Evolutionary conservation across 2,888 invertebrate genomes (phyloP).

Genomic region (Mesopsocus fuscifrons): DNA sequence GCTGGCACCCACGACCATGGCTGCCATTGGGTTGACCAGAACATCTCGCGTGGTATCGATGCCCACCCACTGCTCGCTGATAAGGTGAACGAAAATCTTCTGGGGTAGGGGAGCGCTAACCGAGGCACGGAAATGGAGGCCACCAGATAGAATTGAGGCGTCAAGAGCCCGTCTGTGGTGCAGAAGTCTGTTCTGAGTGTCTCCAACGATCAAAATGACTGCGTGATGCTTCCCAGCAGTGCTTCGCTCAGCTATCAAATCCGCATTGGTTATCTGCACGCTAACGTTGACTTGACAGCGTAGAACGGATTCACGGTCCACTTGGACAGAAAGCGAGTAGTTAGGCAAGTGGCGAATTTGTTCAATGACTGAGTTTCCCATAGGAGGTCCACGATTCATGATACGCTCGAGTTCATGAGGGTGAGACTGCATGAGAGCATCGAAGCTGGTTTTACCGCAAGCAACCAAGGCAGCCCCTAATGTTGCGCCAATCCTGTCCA

Average conservation of each 20-base stretch:
- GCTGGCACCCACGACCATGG: too few species aligned
- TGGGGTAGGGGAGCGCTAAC: neutral
- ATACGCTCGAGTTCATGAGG: conserved; percentile 57
- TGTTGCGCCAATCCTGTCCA: conserved; percentile 48
- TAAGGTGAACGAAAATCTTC: neutral
- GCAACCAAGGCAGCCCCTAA: conserved; percentile 40
- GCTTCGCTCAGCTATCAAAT: conserved; percentile 26
- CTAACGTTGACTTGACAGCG: conserved; percentile 17
- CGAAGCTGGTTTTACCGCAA: conserved; percentile 45
- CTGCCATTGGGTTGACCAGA: neutral
- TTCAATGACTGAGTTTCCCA: conserved; percentile 45
- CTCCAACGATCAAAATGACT: conserved; percentile 41
- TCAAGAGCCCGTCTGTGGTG: conserved; percentile 32
- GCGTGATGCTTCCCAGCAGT: conserved; percentile 33
- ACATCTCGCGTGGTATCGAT: neutral
- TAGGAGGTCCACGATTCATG: conserved; percentile 50
- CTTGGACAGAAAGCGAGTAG: conserved; percentile 29
- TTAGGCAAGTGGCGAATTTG: conserved; percentile 41
- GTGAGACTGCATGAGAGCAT: conserved; percentile 40
- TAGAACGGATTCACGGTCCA: conserved; percentile 14
- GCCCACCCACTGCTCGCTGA: conserved; percentile 2
- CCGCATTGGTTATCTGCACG: conserved; percentile 28
- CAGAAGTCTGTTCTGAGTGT: conserved; percentile 39
- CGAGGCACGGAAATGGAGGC: neutral
- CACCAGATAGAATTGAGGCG: neutral